Evolutionary conservation across 1,140 invertebrate genomes (phyloP).

Genomic region (Lucilia sericata): DNA sequence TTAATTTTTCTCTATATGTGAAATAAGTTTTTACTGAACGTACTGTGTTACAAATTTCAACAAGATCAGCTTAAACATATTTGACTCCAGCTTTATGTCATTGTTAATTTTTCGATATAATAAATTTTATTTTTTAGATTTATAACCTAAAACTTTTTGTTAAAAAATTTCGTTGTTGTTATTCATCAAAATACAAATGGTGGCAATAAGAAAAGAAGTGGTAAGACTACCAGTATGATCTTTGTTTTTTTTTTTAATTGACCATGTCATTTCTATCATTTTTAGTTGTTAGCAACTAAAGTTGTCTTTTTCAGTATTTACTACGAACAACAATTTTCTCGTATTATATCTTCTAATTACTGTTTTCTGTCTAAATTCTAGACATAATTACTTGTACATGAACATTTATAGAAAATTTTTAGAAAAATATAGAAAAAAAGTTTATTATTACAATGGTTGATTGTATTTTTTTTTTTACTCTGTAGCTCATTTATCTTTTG

Average conservation of each 20-base stretch:
- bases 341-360: constrained; percentile 16
- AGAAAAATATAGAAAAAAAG: neutral
- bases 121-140: neutral
- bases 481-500: constrained; percentile 20
- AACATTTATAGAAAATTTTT: neutral
- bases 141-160: too few relatives aligned
- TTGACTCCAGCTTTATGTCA: too few relatives aligned
- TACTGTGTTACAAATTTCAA: too few relatives aligned
- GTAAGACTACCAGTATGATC: neutral
- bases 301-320: neutral
- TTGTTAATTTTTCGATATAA: too few relatives aligned
- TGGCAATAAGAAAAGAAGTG: too few relatives aligned
- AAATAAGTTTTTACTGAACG: too few relatives aligned
- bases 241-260: neutral
- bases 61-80: too few relatives aligned
- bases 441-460: neutral
- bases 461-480: neutral
- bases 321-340: neutral
- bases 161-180: too few relatives aligned
- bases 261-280: constrained; percentile 40
- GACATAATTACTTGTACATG: constrained; percentile 16
- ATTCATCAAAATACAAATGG: too few relatives aligned
- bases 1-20: too few relatives aligned
- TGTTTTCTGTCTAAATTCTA: neutral
- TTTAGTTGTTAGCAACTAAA: neutral